Evolutionary conservation across 2,113 vertebrate species (phyloP).

Genomic region (Thamnaconus septentrionalis): DNA sequence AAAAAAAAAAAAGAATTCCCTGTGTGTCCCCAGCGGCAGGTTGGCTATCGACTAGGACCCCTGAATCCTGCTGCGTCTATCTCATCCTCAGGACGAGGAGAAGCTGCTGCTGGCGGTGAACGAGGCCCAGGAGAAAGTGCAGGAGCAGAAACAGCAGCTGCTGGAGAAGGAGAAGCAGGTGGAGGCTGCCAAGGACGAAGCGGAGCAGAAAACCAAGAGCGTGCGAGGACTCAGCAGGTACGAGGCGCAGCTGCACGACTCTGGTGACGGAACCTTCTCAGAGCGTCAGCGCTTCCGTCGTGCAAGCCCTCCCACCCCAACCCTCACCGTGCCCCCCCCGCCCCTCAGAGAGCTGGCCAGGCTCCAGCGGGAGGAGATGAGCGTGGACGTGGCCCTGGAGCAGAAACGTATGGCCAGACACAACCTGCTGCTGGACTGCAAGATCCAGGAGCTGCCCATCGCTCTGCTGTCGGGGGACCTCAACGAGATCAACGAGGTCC

Average conservation of each 20-base stretch:
- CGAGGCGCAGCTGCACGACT: neutral
- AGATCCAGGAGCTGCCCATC: constrained; percentile 83
- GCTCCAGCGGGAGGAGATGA: constrained; percentile 79
- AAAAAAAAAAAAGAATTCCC: neutral
- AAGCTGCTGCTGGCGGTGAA: constrained; percentile 75
- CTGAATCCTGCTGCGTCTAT: neutral
- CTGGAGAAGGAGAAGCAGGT: constrained; percentile 73
- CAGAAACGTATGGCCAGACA: constrained; percentile 82
- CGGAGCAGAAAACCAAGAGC: constrained; percentile 78
- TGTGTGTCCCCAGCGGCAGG: neutral
- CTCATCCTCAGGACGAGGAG: constrained; percentile 76
- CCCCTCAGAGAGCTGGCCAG: constrained; percentile 78
- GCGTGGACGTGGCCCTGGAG: constrained; percentile 82
- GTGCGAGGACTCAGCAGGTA: constrained; percentile 81
- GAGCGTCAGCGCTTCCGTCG: no score
- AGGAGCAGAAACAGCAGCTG: constrained; percentile 74
- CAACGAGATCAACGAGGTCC: constrained; percentile 85
- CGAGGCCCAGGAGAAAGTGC: constrained; percentile 68
- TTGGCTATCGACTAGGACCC: neutral
- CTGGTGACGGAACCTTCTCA: no score
- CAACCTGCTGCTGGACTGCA: constrained; percentile 88
- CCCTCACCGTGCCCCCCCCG: neutral
- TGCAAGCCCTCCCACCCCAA: no score
- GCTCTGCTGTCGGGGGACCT: constrained; percentile 80
- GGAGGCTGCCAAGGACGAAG: constrained; percentile 72